Evolutionary conservation across 53 echinoderm and acorn worm genomes (phyloP).

Genomic region (Crossaster papposus): DNA sequence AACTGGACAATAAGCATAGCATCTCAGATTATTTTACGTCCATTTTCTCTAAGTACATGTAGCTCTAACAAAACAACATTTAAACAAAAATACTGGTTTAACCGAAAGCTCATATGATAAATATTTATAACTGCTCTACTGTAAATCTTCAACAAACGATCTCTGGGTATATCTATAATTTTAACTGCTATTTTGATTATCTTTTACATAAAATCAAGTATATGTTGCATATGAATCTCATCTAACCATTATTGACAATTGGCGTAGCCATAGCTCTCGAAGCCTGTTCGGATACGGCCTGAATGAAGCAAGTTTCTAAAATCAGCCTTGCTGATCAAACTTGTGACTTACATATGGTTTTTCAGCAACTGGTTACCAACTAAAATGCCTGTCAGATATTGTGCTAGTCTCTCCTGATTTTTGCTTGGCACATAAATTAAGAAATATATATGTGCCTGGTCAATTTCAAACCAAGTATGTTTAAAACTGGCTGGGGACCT

Average conservation of each 20-base stretch:
- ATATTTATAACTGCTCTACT: conserved; percentile 1
- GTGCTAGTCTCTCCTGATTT: too few species aligned
- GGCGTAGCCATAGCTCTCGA: background rate
- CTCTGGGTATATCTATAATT: background rate
- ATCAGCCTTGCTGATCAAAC: too few species aligned
- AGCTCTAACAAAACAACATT: conserved; percentile 15
- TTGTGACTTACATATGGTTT: too few species aligned
- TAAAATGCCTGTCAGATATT: too few species aligned
- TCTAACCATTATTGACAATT: background rate
- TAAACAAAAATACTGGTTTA: conserved; percentile 24
- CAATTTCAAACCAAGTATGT: too few species aligned
- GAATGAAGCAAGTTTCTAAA: too few species aligned
- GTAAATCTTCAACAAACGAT: background rate
- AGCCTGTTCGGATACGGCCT: too few species aligned
- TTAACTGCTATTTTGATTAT: background rate
- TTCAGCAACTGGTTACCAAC: too few species aligned
- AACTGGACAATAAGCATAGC: conserved; percentile 33
- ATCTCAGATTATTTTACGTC: background rate
- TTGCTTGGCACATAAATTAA: too few species aligned
- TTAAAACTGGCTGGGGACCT: too few species aligned
- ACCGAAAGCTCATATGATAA: conserved; percentile 17
- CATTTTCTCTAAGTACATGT: conserved; percentile 1
- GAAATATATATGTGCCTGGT: too few species aligned
- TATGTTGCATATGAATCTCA: background rate
- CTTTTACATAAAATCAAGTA: background rate